Evolutionary conservation across 2,797 vertebrate genomes (phyloP), one percentile per base, ranked within the genome.

Genomic region (Botia almorhae): DNA sequence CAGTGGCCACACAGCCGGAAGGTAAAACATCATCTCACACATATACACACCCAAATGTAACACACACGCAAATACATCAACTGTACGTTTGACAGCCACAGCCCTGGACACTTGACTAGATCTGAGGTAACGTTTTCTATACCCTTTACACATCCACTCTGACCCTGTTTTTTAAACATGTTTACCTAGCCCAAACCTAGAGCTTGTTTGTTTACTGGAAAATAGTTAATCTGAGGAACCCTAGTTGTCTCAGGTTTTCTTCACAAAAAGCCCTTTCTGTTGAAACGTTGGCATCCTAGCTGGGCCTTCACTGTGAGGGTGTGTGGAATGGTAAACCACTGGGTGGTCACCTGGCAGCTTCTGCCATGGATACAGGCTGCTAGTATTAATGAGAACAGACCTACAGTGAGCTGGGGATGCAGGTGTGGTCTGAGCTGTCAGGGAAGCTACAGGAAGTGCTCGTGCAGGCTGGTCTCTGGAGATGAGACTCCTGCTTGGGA

Each of bases 1-100:
- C 94, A 75, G 97, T 99, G 88, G 96, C 96, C 88, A 99, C 98
- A 16, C 97, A 99, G 86, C 97, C 96, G 2, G 97, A 99, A 90
- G 98, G 98, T 99, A 91, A 91, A 92, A 83, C 60, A 14, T 23
- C 13, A 53, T 1, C 26, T 14, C 60, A 29, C 29, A 21, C 67
- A 2, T n/a, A 16, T 21, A 56, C 63, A 68, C 61, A 68, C 74
- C 43, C 43, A 46, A 46, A 46, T 46, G 43, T 46, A 46, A 39
- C 36, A 46, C 43, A 46, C 10, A 10, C 2, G 10, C 43, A 46
- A 46, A 46, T 11, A 46, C 43, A 11, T 46, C 8, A 46, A 46
- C 43, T 46, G 43, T 8, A 68, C 10, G 5, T 58, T 33, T 19
- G 29, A 74, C 72, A 53, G 23, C 67, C 16, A 69, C 23, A 43